These are phyloP conservation scores for Ictalurus furcatus DNA, from an alignment of 2,113 vertebrate genomes.

Conservation along the genomic window DNA sequence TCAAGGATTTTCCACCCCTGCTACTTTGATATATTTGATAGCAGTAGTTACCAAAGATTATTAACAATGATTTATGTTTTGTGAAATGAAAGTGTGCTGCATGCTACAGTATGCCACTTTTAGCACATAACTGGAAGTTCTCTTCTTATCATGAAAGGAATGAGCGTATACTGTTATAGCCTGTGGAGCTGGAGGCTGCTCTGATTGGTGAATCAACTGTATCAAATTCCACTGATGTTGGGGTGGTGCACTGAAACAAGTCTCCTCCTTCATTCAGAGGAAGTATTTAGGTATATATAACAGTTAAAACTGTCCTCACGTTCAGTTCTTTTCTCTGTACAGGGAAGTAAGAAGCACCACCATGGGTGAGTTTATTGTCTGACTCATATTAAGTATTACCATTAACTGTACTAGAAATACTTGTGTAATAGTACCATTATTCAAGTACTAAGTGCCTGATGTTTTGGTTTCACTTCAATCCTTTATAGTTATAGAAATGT, in stretches of 20 bases:
- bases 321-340: neutral
- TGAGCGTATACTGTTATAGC: neutral
- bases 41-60: neutral
- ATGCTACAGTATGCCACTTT: too few species aligned
- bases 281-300: slow-evolving; percentile 13
- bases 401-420: neutral
- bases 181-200: neutral
- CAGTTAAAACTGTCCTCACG: neutral
- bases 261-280: neutral
- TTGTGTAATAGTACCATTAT: neutral
- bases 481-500: neutral
- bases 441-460: neutral
- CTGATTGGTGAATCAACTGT: neutral
- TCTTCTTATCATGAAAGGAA: neutral
- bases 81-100: neutral
- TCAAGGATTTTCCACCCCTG: neutral
- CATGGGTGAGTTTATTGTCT: slow-evolving; percentile 55
- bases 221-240: neutral
- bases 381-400: neutral
- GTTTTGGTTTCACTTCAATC: neutral
- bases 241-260: neutral
- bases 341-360: neutral
- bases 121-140: too few species aligned
- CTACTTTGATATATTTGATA: neutral
- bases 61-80: neutral